A percentile compares a stretch with the other conserved stretches of the same genome.
Evolutionary conservation across 2,113 vertebrate genomes (phyloP).

Genomic region (Laticauda laticaudata): DNA sequence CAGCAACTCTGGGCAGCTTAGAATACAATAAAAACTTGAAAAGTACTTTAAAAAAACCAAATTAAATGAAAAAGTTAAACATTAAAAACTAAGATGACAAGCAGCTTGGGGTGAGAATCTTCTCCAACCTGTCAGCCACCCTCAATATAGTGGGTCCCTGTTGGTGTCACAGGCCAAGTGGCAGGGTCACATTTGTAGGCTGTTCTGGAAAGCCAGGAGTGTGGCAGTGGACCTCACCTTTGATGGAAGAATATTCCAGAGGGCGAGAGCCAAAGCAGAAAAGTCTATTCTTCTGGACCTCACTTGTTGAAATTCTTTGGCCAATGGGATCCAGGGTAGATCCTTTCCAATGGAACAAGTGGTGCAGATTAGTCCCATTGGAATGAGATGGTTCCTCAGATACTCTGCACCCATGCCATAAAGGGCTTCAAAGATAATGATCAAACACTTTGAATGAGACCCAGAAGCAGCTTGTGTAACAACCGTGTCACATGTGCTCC

Average conservation of each 20-base stretch:
- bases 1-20: background rate
- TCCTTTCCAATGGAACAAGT: background rate
- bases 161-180: background rate
- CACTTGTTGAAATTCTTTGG: background rate
- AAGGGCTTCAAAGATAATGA: background rate
- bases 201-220: background rate
- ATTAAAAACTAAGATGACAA: background rate
- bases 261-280: background rate
- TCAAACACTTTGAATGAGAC: background rate
- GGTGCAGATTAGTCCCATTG: background rate
- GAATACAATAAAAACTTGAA: background rate
- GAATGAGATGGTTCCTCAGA: background rate
- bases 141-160: background rate
- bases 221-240: background rate
- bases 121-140: background rate
- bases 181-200: background rate
- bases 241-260: background rate
- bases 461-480: background rate
- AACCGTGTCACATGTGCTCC: background rate
- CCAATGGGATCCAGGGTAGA: background rate
- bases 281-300: background rate
- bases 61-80: background rate
- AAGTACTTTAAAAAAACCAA: background rate
- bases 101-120: background rate
- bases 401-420: background rate